Evolutionary conservation across 2,797 vertebrate species (phyloP).

Genomic region (Syncerus caffer): DNA sequence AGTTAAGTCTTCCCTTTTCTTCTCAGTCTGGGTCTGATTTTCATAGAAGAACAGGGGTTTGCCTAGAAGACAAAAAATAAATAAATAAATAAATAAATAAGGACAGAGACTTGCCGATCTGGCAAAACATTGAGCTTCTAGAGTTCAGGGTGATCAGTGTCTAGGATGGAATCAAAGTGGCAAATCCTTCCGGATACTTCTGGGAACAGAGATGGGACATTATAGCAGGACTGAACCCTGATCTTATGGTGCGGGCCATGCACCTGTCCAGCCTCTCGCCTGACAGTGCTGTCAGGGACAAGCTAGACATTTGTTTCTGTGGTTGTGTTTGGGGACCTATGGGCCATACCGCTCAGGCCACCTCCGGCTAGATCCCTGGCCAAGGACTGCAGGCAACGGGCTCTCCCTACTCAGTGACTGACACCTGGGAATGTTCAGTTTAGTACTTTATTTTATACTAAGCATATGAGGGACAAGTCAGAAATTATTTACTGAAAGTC

Average conservation of each 20-base stretch:
- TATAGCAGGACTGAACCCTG: neutral
- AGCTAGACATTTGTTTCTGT: neutral
- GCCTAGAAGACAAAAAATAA: neutral
- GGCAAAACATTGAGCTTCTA: neutral
- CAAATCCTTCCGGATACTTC: neutral
- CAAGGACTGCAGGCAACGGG: fast-evolving
- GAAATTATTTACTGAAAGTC: neutral
- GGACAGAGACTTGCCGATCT: neutral
- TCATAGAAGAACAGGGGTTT: neutral
- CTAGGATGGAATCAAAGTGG: neutral
- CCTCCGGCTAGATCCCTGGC: neutral
- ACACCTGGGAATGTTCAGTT: neutral
- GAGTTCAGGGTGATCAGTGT: neutral
- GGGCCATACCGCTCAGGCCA: neutral
- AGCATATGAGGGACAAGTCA: neutral
- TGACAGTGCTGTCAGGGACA: neutral
- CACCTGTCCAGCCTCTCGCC: fast-evolving
- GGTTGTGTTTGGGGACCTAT: neutral
- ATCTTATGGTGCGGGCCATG: no score
- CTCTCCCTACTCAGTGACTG: neutral
- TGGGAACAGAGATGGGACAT: neutral
- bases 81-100: constrained; percentile 31
- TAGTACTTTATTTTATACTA: neutral
- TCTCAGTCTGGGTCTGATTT: neutral
- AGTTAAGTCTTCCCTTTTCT: neutral